Evolutionary conservation across 2,888 invertebrate species (phyloP).

Genomic region (Oscheius sp.): DNA sequence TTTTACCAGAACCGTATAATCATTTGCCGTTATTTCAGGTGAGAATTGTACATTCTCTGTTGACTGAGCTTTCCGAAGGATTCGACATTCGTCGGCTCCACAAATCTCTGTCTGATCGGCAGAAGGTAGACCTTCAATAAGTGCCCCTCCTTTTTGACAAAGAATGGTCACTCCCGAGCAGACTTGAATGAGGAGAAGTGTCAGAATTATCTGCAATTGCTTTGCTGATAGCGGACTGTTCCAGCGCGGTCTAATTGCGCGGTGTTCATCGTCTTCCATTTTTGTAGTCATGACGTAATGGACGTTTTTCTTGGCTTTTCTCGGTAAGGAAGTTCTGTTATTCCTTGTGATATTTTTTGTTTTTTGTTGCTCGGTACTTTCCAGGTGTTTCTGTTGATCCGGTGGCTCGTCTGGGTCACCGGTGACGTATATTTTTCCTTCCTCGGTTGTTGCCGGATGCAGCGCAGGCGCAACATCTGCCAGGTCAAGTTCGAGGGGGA

Average conservation of each 20-base stretch:
- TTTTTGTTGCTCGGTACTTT: neutral
- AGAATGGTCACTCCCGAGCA: neutral
- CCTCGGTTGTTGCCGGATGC: neutral
- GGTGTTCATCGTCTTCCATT: neutral
- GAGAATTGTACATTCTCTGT: neutral
- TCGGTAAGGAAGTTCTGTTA: neutral
- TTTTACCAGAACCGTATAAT: neutral
- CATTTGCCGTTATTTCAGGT: neutral
- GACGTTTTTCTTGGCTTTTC: slow-evolving; percentile 11
- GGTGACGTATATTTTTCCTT: neutral
- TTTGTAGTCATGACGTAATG: neutral
- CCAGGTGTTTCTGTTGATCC: neutral
- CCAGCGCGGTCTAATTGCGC: neutral
- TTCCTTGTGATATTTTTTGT: neutral
- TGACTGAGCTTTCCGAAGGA: neutral
- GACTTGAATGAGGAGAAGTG: neutral
- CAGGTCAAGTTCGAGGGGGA: slow-evolving; percentile 18
- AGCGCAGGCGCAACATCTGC: neutral
- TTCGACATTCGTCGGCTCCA: neutral
- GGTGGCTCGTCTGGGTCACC: neutral
- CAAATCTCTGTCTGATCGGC: neutral
- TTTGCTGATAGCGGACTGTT: neutral
- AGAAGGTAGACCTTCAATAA: neutral
- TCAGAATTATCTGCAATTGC: neutral
- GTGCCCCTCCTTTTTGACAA: neutral